Conservation (phyloP, 2,113 vertebrate genomes). For the Turnix velox region DNA sequence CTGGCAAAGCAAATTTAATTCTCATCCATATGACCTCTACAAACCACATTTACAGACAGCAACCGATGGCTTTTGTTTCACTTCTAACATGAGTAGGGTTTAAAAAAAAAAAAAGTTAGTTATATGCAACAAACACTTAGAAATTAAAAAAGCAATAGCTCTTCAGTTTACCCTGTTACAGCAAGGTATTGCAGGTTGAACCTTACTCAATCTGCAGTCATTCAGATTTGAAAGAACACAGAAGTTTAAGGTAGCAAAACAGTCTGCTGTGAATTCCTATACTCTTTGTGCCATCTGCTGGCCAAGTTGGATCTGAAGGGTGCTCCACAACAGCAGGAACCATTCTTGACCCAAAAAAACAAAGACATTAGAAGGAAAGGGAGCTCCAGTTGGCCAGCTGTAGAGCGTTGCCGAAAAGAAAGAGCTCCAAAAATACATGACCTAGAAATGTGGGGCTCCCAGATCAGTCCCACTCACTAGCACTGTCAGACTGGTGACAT, state of each 20-base stretch:
- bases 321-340: background rate
- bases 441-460: background rate
- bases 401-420: background rate
- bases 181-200: background rate
- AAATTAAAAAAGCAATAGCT: background rate
- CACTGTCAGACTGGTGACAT: background rate
- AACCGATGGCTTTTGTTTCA: background rate
- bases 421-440: background rate
- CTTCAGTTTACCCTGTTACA: background rate
- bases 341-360: fast-evolving
- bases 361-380: background rate
- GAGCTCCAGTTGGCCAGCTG: background rate
- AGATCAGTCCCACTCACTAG: background rate
- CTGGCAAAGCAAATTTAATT: background rate
- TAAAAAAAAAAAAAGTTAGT: background rate
- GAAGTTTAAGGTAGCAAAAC: fast-evolving
- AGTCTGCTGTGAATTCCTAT: background rate
- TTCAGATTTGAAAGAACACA: background rate
- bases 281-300: slow-evolving; percentile 40
- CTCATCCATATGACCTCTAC: background rate
- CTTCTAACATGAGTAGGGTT: background rate
- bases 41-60: background rate
- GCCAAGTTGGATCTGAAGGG: background rate
- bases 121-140: background rate
- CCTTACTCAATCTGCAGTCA: fast-evolving